phyloP scores from a whole-genome alignment of 1,140 invertebrate species.

The Bilobella aurantiaca region DNA sequence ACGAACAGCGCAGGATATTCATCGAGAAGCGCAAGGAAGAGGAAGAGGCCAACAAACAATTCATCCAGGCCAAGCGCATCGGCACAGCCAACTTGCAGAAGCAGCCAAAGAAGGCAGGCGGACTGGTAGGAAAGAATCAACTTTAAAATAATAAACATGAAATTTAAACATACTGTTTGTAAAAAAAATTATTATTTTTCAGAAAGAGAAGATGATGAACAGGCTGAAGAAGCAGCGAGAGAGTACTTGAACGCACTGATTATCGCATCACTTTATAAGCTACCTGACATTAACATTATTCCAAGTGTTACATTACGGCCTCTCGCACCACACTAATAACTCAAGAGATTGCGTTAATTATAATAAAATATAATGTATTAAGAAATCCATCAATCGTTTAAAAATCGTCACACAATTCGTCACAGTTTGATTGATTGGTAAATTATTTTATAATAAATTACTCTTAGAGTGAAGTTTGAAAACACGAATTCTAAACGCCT shows the following conservation, averaged over 20 bases:
- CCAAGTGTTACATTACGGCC: neutral
- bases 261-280: neutral
- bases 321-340: neutral
- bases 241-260: neutral
- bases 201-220: slow-evolving; percentile 29
- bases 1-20: slow-evolving; percentile 71
- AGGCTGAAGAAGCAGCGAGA: slow-evolving; percentile 13
- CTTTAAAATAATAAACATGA: neutral
- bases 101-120: slow-evolving; percentile 29
- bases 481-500: too few relatives aligned
- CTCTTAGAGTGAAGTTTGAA: too few relatives aligned
- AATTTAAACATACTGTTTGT: neutral
- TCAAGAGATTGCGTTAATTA: neutral
- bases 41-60: slow-evolving; percentile 34
- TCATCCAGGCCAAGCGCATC: slow-evolving; percentile 47
- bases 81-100: slow-evolving; percentile 43
- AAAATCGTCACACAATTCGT: too few relatives aligned
- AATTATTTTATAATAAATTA: too few relatives aligned
- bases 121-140: slow-evolving; percentile 32
- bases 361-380: neutral
- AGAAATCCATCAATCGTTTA: neutral
- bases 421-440: too few relatives aligned
- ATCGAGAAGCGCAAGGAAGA: slow-evolving; percentile 55
- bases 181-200: slow-evolving; percentile 8
- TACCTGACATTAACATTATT: neutral